phyloP scores from a whole-genome alignment of 2,113 vertebrate species.

The Neoarius graeffei region DNA sequence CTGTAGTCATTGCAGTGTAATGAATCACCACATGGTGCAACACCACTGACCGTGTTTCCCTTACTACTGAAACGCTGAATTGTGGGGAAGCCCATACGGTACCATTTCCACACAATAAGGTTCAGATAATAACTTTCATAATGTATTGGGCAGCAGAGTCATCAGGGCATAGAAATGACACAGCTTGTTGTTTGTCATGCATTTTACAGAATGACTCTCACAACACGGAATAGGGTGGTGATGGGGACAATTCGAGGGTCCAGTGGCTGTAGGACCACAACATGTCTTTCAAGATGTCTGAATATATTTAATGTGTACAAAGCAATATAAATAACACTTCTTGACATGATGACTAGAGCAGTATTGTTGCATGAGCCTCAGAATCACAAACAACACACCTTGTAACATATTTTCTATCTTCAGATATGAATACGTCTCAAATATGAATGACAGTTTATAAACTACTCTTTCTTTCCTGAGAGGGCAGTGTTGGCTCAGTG shows the following conservation, averaged over 20 bases:
- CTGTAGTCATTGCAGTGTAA: constrained; percentile 58
- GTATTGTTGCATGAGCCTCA: background rate
- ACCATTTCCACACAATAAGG: constrained; percentile 46
- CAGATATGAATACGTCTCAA: background rate
- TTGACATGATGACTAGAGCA: background rate
- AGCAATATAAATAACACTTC: background rate
- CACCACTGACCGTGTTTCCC: constrained; percentile 43
- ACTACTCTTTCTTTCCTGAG: background rate
- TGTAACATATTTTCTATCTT: background rate
- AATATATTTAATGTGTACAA: background rate
- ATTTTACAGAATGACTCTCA: background rate
- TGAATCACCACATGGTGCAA: constrained; percentile 49
- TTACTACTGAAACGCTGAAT: constrained; percentile 68
- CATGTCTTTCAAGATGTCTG: background rate
- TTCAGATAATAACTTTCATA: constrained; percentile 36
- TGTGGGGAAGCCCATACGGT: constrained; percentile 73
- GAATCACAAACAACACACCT: background rate
- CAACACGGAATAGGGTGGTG: too few species aligned
- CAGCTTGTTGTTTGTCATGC: background rate
- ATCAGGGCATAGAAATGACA: constrained; percentile 15
- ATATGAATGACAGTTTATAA: background rate
- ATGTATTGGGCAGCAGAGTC: constrained; percentile 26
- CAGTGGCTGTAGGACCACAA: too few species aligned
- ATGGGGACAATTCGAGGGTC: background rate
- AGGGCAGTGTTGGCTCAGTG: background rate